A percentile compares a stretch with the other conserved stretches of the same genome.
These are phyloP conservation scores for Actinernus sp. DNA, from an alignment of 92 coral and sea anemone genomes.

Conservation along the genomic window DNA sequence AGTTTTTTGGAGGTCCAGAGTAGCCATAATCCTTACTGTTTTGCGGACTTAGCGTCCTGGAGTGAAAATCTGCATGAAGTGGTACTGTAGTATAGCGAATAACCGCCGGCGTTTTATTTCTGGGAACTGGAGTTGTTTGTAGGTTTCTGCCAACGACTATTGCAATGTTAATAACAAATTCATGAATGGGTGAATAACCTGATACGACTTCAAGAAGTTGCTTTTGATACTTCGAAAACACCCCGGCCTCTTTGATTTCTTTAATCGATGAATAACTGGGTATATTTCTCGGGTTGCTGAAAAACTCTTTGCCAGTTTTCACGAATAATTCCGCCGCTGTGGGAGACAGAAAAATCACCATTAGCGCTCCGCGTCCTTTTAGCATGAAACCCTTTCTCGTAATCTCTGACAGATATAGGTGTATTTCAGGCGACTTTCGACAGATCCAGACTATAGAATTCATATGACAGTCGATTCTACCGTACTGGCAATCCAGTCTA, in stretches of 20 bases:
- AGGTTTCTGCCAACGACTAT: slow-evolving; percentile 87
- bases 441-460: slow-evolving; percentile 77
- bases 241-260: slow-evolving; percentile 86
- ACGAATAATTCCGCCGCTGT: slow-evolving; percentile 94
- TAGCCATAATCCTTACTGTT: slow-evolving; percentile 66
- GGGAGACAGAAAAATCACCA: slow-evolving; percentile 91
- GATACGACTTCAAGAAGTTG: slow-evolving; percentile 61
- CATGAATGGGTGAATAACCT: slow-evolving; percentile 87
- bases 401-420: slow-evolving; percentile 70
- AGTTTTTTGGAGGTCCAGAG: too few species aligned
- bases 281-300: slow-evolving; percentile 76
- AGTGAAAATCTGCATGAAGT: slow-evolving; percentile 57
- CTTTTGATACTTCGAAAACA: slow-evolving; percentile 83
- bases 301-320: slow-evolving; percentile 80
- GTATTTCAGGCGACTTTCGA: slow-evolving; percentile 54
- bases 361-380: slow-evolving; percentile 95
- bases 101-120: slow-evolving; percentile 91
- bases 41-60: slow-evolving; percentile 77
- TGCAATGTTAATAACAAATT: slow-evolving; percentile 89
- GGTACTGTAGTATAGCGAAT: slow-evolving; percentile 79
- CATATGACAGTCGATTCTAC: slow-evolving; percentile 90
- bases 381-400: slow-evolving; percentile 76
- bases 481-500: slow-evolving; percentile 83
- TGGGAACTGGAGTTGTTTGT: slow-evolving; percentile 87
- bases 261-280: slow-evolving; percentile 87